Conservation (phyloP, 2,888 invertebrate genomes). For the Lithophane leautieri region DNA sequence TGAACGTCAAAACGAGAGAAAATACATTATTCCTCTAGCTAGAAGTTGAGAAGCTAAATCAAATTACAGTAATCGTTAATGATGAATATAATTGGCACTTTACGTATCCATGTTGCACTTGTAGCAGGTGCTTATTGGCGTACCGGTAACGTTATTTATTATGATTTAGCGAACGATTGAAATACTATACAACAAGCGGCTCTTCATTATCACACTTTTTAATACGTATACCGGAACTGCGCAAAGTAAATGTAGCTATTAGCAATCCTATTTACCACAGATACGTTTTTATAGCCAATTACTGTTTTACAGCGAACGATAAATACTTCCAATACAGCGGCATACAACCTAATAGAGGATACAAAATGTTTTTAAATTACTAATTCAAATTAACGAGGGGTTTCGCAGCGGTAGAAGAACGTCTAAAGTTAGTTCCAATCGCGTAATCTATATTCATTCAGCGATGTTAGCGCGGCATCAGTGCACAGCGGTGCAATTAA, state of each 20-base stretch:
- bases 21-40: slow-evolving; percentile 9
- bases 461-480: slow-evolving; percentile 64
- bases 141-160: slow-evolving; percentile 51
- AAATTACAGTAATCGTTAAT: slow-evolving; percentile 39
- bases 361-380: slow-evolving; percentile 67
- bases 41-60: slow-evolving; percentile 27
- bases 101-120: slow-evolving; percentile 40
- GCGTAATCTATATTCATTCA: slow-evolving; percentile 76
- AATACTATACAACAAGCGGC: slow-evolving; percentile 49
- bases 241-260: slow-evolving; percentile 65
- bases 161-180: slow-evolving; percentile 48
- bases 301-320: slow-evolving; percentile 65
- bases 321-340: slow-evolving; percentile 63
- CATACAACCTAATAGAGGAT: slow-evolving; percentile 64
- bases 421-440: slow-evolving; percentile 66
- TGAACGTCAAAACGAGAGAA: slow-evolving; percentile 4
- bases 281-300: slow-evolving; percentile 68
- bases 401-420: slow-evolving; percentile 57
- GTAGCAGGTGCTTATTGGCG: slow-evolving; percentile 1
- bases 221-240: slow-evolving; percentile 61
- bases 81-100: slow-evolving; percentile 51
- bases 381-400: slow-evolving; percentile 64
- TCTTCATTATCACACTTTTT: slow-evolving; percentile 64
- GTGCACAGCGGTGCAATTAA: slow-evolving; percentile 77
- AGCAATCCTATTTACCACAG: slow-evolving; percentile 66